phyloP scores from a whole-genome alignment of 2,888 invertebrate species.

The Apeira syringaria region DNA sequence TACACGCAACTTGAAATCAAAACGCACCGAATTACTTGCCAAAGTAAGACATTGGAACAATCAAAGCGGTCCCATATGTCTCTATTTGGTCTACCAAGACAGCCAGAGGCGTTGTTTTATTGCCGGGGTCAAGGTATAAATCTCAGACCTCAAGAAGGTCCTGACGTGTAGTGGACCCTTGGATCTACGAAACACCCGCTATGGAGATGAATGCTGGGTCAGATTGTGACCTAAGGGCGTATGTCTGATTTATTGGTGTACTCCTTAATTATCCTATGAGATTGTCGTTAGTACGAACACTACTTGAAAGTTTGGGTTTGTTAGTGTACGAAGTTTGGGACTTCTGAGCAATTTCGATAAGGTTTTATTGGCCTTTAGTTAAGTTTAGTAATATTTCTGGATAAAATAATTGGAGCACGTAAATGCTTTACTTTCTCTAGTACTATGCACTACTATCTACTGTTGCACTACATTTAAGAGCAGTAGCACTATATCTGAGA shows the following conservation, averaged over 20 bases:
- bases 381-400: too few species aligned
- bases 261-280: conserved; percentile 4
- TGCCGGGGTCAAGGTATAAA: conserved; percentile 65
- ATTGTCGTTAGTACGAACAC: neutral
- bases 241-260: conserved; percentile 35
- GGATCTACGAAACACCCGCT: conserved; percentile 58
- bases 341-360: neutral
- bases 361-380: neutral
- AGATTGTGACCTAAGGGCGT: conserved; percentile 40
- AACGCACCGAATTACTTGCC: conserved; percentile 24
- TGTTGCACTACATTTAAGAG: too few species aligned
- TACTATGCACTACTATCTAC: too few species aligned
- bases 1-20: conserved; percentile 13
- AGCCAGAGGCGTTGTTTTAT: conserved; percentile 66
- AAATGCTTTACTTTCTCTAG: too few species aligned
- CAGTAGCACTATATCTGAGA: too few species aligned
- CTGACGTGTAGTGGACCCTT: conserved; percentile 53
- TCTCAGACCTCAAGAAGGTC: conserved; percentile 55
- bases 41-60: conserved; percentile 26
- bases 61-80: conserved; percentile 33
- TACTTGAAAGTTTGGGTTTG: neutral
- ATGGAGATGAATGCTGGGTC: conserved; percentile 53
- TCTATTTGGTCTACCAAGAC: conserved; percentile 28
- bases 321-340: neutral
- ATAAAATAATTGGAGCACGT: too few species aligned